These are phyloP conservation scores for Ahaetulla prasina DNA, from an alignment of 2,113 vertebrate species.

Conservation along the genomic window DNA sequence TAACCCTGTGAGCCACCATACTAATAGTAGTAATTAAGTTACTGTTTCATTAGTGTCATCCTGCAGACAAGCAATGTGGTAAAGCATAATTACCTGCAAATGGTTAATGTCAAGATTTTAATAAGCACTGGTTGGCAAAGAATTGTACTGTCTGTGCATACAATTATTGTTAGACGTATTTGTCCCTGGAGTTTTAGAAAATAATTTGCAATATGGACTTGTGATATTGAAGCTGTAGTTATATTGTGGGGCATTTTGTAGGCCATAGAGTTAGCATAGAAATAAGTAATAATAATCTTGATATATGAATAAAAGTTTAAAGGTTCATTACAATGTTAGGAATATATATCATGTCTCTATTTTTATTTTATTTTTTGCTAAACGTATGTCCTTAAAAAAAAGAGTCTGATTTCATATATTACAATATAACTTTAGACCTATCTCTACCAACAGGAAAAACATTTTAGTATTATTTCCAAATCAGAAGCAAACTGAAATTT, in stretches of 20 bases:
- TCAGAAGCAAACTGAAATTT: not conserved
- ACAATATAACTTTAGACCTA: not conserved
- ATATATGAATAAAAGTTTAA: not conserved
- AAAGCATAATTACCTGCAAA: conserved; percentile 30
- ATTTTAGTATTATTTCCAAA: not conserved
- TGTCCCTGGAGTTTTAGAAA: conserved; percentile 14
- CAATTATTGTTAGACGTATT: conserved; percentile 21
- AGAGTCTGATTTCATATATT: not conserved
- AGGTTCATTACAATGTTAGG: not conserved
- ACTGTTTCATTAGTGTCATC: conserved; percentile 26
- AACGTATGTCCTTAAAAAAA: not conserved
- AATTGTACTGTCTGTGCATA: conserved; percentile 31
- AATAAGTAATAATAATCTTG: not conserved
- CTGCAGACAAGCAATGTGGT: conserved; percentile 21
- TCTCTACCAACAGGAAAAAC: not conserved
- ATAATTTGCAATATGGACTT: not conserved
- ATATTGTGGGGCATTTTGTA: not conserved
- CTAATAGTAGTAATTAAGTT: conserved; percentile 29
- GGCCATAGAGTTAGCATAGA: not conserved
- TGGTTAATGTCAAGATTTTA: conserved; percentile 47
- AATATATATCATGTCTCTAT: not conserved
- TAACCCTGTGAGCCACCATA: conserved; percentile 19
- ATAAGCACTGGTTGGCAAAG: conserved; percentile 17
- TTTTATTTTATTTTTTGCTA: not conserved
- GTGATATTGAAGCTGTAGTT: not conserved